These are phyloP conservation scores for Chiloscyllium punctatum DNA, from an alignment of 2,797 vertebrate genomes.

Conservation along the genomic window DNA sequence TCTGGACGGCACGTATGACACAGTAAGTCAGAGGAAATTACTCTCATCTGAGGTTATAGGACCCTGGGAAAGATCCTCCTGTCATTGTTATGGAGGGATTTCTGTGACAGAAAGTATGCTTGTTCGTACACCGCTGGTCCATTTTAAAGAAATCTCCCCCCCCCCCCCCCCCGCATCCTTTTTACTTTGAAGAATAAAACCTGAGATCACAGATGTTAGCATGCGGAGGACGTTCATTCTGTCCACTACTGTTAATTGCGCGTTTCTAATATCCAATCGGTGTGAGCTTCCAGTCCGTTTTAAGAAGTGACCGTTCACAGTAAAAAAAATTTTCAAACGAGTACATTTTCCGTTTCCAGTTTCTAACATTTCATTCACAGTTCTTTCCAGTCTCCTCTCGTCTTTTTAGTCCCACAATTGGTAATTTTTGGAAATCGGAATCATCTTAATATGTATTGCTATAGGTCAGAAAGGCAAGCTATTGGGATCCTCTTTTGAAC, in stretches of 20 bases:
- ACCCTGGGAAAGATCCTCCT: constrained; percentile 33
- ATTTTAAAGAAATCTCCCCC: constrained; percentile 27
- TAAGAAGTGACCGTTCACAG: background rate
- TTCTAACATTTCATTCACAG: background rate
- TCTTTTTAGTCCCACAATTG: background rate
- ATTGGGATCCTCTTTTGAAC: background rate
- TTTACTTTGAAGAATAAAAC: constrained; percentile 29
- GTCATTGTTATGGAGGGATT: constrained; percentile 12
- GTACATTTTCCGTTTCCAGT: background rate
- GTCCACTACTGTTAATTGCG: background rate
- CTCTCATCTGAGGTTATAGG: constrained; percentile 33
- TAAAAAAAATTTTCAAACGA: background rate
- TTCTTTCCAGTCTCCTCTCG: background rate
- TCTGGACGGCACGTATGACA: constrained; percentile 36
- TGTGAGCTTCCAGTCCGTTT: background rate
- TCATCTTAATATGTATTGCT: background rate
- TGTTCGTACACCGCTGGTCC: background rate
- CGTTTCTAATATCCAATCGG: background rate
- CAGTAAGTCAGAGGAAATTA: constrained; percentile 35
- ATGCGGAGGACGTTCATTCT: background rate
- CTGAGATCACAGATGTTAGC: constrained; percentile 15
- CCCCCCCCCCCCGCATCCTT: too few species aligned
- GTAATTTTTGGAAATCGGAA: background rate
- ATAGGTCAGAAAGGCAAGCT: background rate
- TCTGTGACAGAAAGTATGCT: constrained; percentile 33